Evolutionary conservation across 2,113 vertebrate species (phyloP), one percentile per base, ranked within the genome.

Genomic region (Barbus barbus): DNA sequence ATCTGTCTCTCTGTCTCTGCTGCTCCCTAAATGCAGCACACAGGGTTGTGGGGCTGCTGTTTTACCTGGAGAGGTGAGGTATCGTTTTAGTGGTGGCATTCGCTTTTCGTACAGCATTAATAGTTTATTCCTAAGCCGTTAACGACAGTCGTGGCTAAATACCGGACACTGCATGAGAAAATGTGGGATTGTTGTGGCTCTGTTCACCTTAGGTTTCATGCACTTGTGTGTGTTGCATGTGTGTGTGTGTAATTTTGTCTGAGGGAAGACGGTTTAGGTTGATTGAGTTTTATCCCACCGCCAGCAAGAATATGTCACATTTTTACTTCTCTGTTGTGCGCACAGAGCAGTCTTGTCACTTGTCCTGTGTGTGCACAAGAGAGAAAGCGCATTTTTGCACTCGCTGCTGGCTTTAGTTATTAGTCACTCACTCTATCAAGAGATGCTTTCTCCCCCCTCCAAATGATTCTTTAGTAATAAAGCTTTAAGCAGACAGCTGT

Each of bases 401-500:
- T 91, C 87, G 88, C 91, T 94, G 93, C 94, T 93, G 85, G 93
- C 92, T 94, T 95, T 94, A 93, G 91, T 93, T 93, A 93, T 93
- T 93, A 94, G 91, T 93, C 93, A 92, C 90, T 90, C 88, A 87
- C 89, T 92, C 90, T 90, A 91, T 92, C 86, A 86, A 92, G 91
- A 91, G 89, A 88, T 83, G 85, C 86, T 85, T 88, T 89, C 88
- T 89, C 71, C 22, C 76, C 38, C 78, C 51, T 75, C 88, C 83
- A 91, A 93, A 92, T 93, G 90, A 91, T 93, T 94, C 92, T 93
- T 90, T 93, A 92, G 92, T 92, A 90, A 91, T 93, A 93, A 94
- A 94, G 92, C 94, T 93, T 91, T 93, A 94, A 93, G 92, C 92
- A 94, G 92, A 94, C 92, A 93, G 92, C 93, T 93, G 92, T 93